These are phyloP conservation scores for Argopecten irradians DNA, from an alignment of 1,140 invertebrate species.

Conservation along the genomic window DNA sequence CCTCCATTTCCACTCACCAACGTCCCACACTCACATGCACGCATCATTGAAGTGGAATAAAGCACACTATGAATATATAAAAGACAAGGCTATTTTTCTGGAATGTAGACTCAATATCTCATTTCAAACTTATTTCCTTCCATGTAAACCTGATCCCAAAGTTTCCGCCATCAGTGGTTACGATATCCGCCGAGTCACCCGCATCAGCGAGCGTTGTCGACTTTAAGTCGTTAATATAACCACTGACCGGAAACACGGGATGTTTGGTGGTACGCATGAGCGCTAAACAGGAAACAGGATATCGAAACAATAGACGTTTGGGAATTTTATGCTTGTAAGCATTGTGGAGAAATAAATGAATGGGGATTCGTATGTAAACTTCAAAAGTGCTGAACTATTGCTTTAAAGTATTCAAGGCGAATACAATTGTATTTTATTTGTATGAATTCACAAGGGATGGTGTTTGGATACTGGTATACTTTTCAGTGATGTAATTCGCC, in stretches of 20 bases:
- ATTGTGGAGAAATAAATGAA: background rate
- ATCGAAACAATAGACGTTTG: background rate
- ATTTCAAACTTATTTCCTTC: background rate
- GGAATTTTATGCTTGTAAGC: background rate
- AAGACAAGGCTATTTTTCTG: too few species aligned
- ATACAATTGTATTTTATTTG: too few species aligned
- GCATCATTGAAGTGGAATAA: too few species aligned
- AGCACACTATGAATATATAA: too few species aligned
- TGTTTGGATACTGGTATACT: too few species aligned
- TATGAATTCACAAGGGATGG: too few species aligned
- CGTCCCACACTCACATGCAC: too few species aligned
- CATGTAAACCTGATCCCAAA: background rate
- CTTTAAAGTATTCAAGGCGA: too few species aligned
- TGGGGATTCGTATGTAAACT: background rate
- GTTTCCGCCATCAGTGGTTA: background rate
- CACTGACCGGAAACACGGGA: background rate
- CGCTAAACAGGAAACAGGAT: background rate
- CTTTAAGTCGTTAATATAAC: background rate
- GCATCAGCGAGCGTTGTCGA: background rate
- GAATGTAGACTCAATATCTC: background rate
- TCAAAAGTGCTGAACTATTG: too few species aligned
- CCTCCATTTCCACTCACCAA: too few species aligned
- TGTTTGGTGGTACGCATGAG: conserved; percentile 1
- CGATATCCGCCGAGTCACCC: background rate
- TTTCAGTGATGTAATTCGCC: too few species aligned